Evolutionary conservation across 2,797 vertebrate genomes (phyloP).

Genomic region (Gymnodraco acuticeps): DNA sequence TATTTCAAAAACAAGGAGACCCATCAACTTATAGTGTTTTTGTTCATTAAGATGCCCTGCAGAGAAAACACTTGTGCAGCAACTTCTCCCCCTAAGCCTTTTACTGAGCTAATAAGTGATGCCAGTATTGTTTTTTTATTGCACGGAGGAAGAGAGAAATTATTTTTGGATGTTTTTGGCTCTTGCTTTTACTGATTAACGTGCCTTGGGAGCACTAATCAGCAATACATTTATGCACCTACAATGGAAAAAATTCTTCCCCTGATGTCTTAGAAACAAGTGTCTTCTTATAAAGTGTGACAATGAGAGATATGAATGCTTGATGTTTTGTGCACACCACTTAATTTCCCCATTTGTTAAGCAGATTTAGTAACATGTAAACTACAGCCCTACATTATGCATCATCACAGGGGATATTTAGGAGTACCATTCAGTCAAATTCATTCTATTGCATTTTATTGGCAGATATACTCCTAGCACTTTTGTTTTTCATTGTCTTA

Average conservation of each 20-base stretch:
- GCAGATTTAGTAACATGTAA: conserved; percentile 16
- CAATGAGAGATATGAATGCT: conserved; percentile 25
- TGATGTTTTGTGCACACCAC: conserved; percentile 37
- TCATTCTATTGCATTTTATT: conserved; percentile 19
- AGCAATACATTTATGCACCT: conserved; percentile 17
- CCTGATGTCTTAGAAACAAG: conserved; percentile 26
- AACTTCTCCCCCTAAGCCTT: conserved; percentile 17
- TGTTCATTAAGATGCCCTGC: not conserved
- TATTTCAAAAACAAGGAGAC: not conserved
- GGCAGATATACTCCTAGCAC: not conserved
- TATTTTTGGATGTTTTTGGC: conserved; percentile 15
- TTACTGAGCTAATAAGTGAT: conserved; percentile 13
- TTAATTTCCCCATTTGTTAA: conserved; percentile 39
- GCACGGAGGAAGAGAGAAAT: conserved; percentile 15
- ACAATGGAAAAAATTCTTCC: conserved; percentile 13
- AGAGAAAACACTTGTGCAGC: conserved; percentile 27
- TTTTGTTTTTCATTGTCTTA: conserved; percentile 24
- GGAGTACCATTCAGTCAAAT: conserved; percentile 21
- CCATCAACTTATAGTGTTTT: not conserved
- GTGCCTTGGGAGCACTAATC: conserved; percentile 41
- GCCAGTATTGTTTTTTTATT: not conserved
- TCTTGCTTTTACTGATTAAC: conserved; percentile 44
- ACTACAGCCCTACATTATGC: conserved; percentile 1
- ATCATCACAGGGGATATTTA: conserved; percentile 18
- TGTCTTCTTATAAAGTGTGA: conserved; percentile 20